Base-by-base conservation (phyloP, 2,113 vertebrate genomes). In the Psittacara wagleri region DNA sequence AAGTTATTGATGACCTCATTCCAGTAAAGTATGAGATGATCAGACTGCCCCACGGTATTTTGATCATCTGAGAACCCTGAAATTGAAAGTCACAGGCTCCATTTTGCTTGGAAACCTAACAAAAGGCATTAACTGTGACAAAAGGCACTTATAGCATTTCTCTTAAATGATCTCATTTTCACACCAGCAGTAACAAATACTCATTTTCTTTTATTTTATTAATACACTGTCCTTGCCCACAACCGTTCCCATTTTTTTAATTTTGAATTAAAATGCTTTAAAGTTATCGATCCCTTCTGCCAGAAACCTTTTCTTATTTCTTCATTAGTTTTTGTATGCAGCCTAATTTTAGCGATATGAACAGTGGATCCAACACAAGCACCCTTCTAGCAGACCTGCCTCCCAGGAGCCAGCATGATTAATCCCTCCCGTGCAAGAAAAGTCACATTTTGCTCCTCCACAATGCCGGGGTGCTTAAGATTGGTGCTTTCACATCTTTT, bases 121-220 rank as follows among this genome's bases (percentile, higher is more conserved):
- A 95, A 90, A 92, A 94, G 95, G 72, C 92, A 89, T 90, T 68
- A 95, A 76, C 92, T 92, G 51, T 68, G 70, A 92, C 94, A 97
- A 96, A 96, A 97, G 80, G 86, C 67, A 96, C 72, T 95, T 73
- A 33, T 27, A 90, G n/a, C 43, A 92, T 88, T 96, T 95, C 95
- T 96, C 78, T 96, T 94, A 90, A 95, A 96, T 91, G 80, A 95
- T 76, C 80, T 96, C 82, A 93, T 97, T 96, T 96, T 95, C 95
- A 95, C 43, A 92, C 72, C 73, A 92, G 85, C 66, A 68, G 59
- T 80, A 96, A 89, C 69, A 97, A 97, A 97, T 83, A 93, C 64
- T 95, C 78, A 37, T 93, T 95, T 95, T 86, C 94, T 73, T 95
- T 94, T 96, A 95, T 73, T 95, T 94, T 96, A 95, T 97, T 96